Percentiles rank a stretch among this genome's conserved stretches.
Evolutionary conservation across 2,797 vertebrate genomes (phyloP).

Genomic region (Premnoplex brunnescens): DNA sequence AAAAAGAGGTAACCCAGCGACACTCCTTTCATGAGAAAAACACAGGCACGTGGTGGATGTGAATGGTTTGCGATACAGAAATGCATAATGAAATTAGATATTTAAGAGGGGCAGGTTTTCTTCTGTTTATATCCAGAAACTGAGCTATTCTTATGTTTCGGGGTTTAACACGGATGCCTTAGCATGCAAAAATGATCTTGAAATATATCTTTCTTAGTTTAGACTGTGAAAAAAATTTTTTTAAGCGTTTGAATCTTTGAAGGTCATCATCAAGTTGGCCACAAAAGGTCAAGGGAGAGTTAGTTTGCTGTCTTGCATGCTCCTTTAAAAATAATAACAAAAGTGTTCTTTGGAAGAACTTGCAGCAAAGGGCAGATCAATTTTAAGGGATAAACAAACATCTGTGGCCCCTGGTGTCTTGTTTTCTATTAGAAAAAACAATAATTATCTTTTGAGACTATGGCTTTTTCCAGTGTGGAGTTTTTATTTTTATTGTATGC

Average conservation of each 20-base stretch:
- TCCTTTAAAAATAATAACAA: conserved; percentile 43
- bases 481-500: conserved; percentile 1
- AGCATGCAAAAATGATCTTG: background rate
- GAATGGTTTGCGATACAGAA: background rate
- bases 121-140: background rate
- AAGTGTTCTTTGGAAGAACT: conserved; percentile 47
- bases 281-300: conserved; percentile 11
- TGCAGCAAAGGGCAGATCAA: conserved; percentile 48
- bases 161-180: background rate
- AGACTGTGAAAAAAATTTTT: background rate
- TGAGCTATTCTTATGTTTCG: background rate
- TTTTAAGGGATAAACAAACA: conserved; percentile 68
- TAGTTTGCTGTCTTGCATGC: background rate
- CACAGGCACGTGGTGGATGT: background rate
- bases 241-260: background rate
- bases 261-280: background rate
- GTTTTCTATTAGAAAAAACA: conserved; percentile 54
- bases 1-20: background rate
- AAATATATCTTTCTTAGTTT: background rate
- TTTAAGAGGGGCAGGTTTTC: background rate
- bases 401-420: conserved; percentile 53
- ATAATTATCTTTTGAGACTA: conserved; percentile 22
- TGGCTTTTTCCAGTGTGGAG: background rate
- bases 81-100: background rate
- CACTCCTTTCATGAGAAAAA: background rate